Conservation (phyloP, 2,888 invertebrate species). For the Agriopis aurantiaria region DNA sequence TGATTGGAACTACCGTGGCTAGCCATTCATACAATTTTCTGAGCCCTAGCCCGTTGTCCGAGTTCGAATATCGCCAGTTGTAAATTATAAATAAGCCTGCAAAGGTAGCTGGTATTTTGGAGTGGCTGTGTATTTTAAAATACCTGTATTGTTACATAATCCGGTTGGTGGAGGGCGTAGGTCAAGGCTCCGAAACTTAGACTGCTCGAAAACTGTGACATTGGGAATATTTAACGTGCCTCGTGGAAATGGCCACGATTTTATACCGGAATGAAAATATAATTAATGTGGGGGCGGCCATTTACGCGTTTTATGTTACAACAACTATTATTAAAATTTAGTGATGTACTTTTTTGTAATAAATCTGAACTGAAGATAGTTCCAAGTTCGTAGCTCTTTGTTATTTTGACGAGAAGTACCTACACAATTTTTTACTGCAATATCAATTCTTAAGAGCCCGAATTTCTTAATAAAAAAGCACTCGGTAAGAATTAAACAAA, state of each 20-base stretch:
- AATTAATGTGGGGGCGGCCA: conserved; percentile 23
- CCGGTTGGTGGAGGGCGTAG: conserved; percentile 33
- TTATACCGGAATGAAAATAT: conserved; percentile 33
- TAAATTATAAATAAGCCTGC: conserved; percentile 45
- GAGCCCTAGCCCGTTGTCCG: conserved; percentile 36
- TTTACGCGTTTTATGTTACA: conserved; percentile 24
- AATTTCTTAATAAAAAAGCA: too few species aligned
- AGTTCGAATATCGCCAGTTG: conserved; percentile 29
- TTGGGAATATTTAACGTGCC: conserved; percentile 40
- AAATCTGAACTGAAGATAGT: background rate
- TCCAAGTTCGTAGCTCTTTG: too few species aligned
- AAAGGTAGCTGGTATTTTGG: conserved; percentile 45
- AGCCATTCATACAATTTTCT: conserved; percentile 28
- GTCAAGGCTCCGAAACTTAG: conserved; percentile 46
- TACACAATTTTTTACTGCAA: too few species aligned
- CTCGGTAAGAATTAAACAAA: too few species aligned
- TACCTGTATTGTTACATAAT: conserved; percentile 43
- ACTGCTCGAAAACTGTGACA: conserved; percentile 43
- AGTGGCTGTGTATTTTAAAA: conserved; percentile 44
- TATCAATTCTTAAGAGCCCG: too few species aligned
- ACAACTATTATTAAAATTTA: conserved; percentile 5
- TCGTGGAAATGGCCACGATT: conserved; percentile 25
- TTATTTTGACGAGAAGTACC: too few species aligned
- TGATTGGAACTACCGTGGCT: background rate
- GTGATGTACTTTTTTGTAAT: background rate